A percentile compares a stretch with the other conserved stretches of the same genome.
Evolutionary conservation across 2,113 vertebrate species (phyloP).

Genomic region (Bos indicus): DNA sequence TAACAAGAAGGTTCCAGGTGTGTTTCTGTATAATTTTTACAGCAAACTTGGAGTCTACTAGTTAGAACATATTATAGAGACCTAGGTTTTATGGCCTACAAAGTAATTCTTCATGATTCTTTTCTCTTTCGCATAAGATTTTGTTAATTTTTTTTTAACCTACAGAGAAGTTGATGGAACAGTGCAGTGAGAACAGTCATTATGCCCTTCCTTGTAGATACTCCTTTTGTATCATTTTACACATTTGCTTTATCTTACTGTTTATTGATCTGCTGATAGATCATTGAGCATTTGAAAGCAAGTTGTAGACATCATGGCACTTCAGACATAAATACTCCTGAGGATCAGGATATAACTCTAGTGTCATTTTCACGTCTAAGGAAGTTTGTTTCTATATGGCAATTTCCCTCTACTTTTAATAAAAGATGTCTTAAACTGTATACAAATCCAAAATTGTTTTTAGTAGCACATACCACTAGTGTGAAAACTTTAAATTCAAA

Average conservation of each 20-base stretch:
- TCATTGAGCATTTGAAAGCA: background rate
- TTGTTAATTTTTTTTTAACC: background rate
- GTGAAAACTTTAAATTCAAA: background rate
- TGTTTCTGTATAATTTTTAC: constrained; percentile 11
- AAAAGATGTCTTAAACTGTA: background rate
- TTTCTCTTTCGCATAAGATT: background rate
- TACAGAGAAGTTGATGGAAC: background rate
- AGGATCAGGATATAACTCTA: background rate
- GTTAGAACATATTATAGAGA: background rate
- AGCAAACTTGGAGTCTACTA: background rate
- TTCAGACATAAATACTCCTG: background rate
- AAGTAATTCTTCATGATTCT: background rate
- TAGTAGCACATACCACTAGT: background rate
- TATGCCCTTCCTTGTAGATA: background rate
- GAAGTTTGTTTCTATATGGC: background rate
- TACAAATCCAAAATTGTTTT: background rate
- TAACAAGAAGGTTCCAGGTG: background rate
- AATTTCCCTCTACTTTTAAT: background rate
- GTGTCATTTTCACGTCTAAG: background rate
- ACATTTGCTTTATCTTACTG: background rate
- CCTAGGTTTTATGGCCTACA: background rate
- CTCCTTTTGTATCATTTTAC: background rate
- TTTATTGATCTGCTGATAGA: background rate
- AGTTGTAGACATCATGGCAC: background rate
- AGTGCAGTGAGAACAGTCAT: background rate